Evolutionary conservation across 2,797 vertebrate genomes (phyloP).

Genomic region (Melanotaenia pygmaea): DNA sequence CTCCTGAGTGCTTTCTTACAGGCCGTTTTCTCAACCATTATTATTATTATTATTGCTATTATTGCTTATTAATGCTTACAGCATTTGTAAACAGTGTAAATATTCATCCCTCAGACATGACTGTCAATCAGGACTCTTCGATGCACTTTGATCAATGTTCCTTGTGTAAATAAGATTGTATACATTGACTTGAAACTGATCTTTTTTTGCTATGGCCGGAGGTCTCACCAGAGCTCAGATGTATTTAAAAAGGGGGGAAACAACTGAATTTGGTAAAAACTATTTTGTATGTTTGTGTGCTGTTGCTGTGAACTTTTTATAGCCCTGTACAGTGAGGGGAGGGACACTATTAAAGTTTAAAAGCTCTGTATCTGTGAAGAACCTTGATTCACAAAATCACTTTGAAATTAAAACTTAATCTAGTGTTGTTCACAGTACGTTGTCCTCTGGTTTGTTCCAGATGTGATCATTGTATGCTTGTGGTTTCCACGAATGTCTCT

Average conservation of each 20-base stretch:
- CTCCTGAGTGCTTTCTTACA: conserved; percentile 79
- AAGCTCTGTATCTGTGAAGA: conserved; percentile 78
- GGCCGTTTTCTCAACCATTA: conserved; percentile 69
- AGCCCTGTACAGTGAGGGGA: conserved; percentile 80
- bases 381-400: conserved; percentile 72
- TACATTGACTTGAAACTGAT: conserved; percentile 84
- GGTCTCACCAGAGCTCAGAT: conserved; percentile 90
- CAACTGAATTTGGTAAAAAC: conserved; percentile 89
- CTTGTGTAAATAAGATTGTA: conserved; percentile 95
- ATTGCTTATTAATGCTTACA: conserved; percentile 63
- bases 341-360: conserved; percentile 29
- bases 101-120: conserved; percentile 78
- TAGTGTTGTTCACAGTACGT: conserved; percentile 43
- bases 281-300: conserved; percentile 98
- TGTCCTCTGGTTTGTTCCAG: background rate
- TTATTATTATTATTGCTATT: conserved; percentile 10
- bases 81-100: conserved; percentile 92
- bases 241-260: conserved; percentile 83
- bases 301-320: conserved; percentile 86
- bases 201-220: conserved; percentile 91
- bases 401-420: conserved; percentile 79
- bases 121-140: conserved; percentile 89
- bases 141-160: conserved; percentile 96
- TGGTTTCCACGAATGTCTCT: too few relatives aligned
- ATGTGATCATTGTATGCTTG: too few relatives aligned